Percentiles rank a stretch among this genome's conserved stretches.
These are phyloP conservation scores for Brachyhypopomus occidentalis DNA, from an alignment of 2,113 vertebrate species.

Conservation along the genomic window DNA sequence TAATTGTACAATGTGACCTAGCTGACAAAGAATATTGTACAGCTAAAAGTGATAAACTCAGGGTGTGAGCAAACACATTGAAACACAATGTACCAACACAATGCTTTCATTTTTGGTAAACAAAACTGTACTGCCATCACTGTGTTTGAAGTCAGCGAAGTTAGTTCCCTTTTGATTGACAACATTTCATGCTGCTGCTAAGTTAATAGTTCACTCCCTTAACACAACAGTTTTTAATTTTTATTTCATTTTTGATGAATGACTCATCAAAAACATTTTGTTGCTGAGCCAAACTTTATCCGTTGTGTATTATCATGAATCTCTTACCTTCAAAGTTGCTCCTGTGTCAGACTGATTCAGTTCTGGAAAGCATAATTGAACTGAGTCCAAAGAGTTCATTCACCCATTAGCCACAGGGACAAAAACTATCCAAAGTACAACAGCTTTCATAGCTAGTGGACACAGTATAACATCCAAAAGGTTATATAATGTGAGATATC, in stretches of 20 bases:
- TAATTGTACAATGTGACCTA: neutral
- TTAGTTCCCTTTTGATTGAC: neutral
- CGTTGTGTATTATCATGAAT: neutral
- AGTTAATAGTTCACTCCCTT: no score
- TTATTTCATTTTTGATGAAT: no score
- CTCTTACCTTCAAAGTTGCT: slow-evolving; percentile 33
- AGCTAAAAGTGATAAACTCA: neutral
- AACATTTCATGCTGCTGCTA: slow-evolving; percentile 9
- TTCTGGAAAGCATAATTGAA: slow-evolving; percentile 7
- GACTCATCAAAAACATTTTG: no score
- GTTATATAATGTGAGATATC: no score
- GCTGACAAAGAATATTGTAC: neutral
- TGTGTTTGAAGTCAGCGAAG: neutral
- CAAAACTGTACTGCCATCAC: neutral
- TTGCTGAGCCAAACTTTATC: neutral
- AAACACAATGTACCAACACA: neutral
- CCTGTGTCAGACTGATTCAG: neutral
- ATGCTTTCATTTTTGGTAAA: neutral
- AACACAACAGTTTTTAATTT: no score
- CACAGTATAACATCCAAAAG: neutral
- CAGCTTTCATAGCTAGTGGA: neutral
- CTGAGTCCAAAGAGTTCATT: slow-evolving; percentile 50
- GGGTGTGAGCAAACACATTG: neutral
- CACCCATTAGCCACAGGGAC: slow-evolving; percentile 39
- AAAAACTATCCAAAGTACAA: slow-evolving; percentile 15